A percentile compares a stretch with the other conserved stretches of the same genome.
phyloP scores from a whole-genome alignment of 2,888 invertebrate species.

The Nomada flava region DNA sequence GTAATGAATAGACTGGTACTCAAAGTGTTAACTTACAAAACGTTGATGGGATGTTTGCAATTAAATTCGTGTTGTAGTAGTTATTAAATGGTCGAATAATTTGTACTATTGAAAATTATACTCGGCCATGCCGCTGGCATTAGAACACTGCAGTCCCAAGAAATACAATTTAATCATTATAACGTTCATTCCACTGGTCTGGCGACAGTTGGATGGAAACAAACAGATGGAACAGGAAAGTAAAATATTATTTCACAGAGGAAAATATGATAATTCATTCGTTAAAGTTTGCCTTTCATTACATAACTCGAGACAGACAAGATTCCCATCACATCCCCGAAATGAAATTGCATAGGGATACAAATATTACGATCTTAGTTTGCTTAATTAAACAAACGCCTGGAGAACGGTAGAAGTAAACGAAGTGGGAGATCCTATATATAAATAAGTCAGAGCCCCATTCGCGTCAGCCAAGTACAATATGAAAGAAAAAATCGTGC shows the following conservation, averaged over 20 bases:
- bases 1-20: too few species aligned
- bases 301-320: too few species aligned
- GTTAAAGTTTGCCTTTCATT: constrained; percentile 4
- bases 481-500: constrained; percentile 39
- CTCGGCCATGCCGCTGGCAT: not conserved
- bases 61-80: too few species aligned
- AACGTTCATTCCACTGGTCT: not conserved
- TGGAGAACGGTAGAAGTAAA: constrained; percentile 17
- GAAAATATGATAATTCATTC: constrained; percentile 2
- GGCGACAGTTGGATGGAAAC: not conserved
- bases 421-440: constrained; percentile 41
- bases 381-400: constrained; percentile 58
- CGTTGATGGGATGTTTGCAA: too few species aligned
- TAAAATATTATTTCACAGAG: not conserved
- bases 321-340: not conserved
- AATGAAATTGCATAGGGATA: not conserved
- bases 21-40: too few species aligned
- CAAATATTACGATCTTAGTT: not conserved
- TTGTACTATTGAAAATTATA: not conserved
- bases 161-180: constrained; percentile 5
- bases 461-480: constrained; percentile 28
- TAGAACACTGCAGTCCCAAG: not conserved
- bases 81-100: too few species aligned
- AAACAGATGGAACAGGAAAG: too few species aligned
- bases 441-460: constrained; percentile 50